Base-by-base conservation (phyloP, 2,113 vertebrate species). In the Phoxinus phoxinus region DNA sequence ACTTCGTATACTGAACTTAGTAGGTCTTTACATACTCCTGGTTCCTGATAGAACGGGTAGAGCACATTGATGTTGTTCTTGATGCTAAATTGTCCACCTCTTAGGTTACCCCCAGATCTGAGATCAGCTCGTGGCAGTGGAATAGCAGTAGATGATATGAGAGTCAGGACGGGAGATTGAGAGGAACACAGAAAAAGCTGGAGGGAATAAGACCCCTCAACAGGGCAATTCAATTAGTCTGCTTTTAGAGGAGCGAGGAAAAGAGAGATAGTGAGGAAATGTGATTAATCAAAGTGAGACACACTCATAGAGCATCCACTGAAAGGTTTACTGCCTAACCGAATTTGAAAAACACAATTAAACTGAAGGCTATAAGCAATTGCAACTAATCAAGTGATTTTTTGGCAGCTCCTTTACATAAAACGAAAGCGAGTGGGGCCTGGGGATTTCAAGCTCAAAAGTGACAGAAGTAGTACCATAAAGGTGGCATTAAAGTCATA, bases 201-300 rank as follows among this genome's bases (percentile, higher is more conserved):
- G 73, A 86, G 85, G 79, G 83, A 86, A 78, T 67, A 86, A 85
- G 48, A 84, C 84, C 80, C 82, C 86, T 89, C 85, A 89, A 86
- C 85, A 48, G 78, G 78, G 65, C 86, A 87, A 88, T 89, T 89
- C 85, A 88, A 88, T 89, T 88, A 89, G 80, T 63, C 74, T 83
- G 78, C 77, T 71, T 89, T 85, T 87, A 89, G 85, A 79, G 78
- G 85, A 72, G 32, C 41, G 77, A 82, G 71, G 58, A 58, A 51
- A 56, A 51, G 79, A 84, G 77, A 74, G 44, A 81, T 35, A 75
- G 76, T 58, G 53, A 71, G 84, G 83, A 84, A 81, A 88, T 86
- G 86, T 58, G 65, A 89, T 89, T 89, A 89, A 88, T 89, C 86
- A 86, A 61, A 86, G 32, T 48, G 65, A 81, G 73, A 37, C 58